Evolutionary conservation across 2,888 invertebrate genomes (phyloP).

Genomic region (Chromoteleia sp.): DNA sequence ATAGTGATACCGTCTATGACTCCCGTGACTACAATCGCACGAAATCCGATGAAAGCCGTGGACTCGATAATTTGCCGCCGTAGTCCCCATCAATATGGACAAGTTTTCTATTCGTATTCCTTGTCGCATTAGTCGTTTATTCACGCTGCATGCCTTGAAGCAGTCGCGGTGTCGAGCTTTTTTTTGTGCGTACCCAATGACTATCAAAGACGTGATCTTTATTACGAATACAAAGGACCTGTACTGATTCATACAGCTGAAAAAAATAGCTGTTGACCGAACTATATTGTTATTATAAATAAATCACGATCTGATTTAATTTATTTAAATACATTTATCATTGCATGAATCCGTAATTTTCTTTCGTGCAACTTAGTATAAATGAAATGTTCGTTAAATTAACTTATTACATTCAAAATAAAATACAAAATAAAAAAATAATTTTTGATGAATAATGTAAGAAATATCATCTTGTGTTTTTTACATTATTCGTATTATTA

Average conservation of each 20-base stretch:
- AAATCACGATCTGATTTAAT: no score
- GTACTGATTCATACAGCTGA: neutral
- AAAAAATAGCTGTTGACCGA: neutral
- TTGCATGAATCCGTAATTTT: no score
- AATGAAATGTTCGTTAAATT: no score
- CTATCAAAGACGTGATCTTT: slow-evolving; percentile 21
- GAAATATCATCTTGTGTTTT: no score
- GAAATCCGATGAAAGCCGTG: slow-evolving; percentile 10
- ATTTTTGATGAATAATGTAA: no score
- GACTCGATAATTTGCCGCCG: slow-evolving; percentile 19
- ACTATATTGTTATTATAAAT: no score
- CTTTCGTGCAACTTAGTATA: no score
- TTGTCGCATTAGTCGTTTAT: slow-evolving; percentile 32
- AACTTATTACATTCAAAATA: no score
- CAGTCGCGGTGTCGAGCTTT: neutral
- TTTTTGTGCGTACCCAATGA: slow-evolving; percentile 8
- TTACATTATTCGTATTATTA: no score
- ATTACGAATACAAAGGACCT: slow-evolving; percentile 20
- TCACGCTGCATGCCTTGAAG: slow-evolving; percentile 10
- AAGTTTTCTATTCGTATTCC: slow-evolving; percentile 29
- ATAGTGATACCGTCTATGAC: neutral
- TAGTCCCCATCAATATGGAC: slow-evolving; percentile 17
- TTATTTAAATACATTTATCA: no score
- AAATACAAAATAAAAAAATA: no score
- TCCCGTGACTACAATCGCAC: slow-evolving; percentile 29